Evolutionary conservation across 2,888 invertebrate species (phyloP).

Genomic region (Electrophaes corylata): DNA sequence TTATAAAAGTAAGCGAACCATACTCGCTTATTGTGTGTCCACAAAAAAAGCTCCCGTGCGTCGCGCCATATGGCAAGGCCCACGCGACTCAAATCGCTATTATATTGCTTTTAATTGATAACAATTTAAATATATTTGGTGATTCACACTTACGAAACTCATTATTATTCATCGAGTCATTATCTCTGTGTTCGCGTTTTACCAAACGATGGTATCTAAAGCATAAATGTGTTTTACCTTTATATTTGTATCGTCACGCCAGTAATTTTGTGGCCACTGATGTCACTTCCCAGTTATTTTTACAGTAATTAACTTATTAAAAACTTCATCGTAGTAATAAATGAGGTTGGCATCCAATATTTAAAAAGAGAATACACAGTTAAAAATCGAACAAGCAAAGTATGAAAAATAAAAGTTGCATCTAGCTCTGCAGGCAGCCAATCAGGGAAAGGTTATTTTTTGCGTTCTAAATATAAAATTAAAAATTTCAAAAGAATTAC

Average conservation of each 20-base stretch:
- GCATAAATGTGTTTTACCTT: conserved; percentile 79
- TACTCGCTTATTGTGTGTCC: conserved; percentile 51
- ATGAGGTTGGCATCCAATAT: not conserved
- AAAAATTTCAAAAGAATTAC: no score
- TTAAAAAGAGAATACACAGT: not conserved
- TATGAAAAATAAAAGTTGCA: not conserved
- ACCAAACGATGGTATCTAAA: conserved; percentile 72
- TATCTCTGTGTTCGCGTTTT: conserved; percentile 79
- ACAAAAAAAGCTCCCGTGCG: conserved; percentile 60
- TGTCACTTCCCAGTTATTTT: conserved; percentile 43
- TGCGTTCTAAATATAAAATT: no score
- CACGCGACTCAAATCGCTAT: conserved; percentile 81
- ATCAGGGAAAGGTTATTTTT: not conserved
- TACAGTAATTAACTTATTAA: not conserved
- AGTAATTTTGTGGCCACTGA: conserved; percentile 56
- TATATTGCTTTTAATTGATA: conserved; percentile 85
- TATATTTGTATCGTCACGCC: conserved; percentile 73
- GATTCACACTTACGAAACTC: conserved; percentile 82
- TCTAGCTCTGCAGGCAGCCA: not conserved
- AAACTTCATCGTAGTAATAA: not conserved
- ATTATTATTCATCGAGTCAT: conserved; percentile 84
- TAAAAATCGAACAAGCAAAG: not conserved
- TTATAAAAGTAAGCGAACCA: not conserved
- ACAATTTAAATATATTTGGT: conserved; percentile 85
- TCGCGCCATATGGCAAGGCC: conserved; percentile 74